A percentile compares a stretch with the other conserved stretches of the same genome.
Evolutionary conservation across 2,797 vertebrate species (phyloP).

Genomic region (Parauchenoglanis ngamensis): DNA sequence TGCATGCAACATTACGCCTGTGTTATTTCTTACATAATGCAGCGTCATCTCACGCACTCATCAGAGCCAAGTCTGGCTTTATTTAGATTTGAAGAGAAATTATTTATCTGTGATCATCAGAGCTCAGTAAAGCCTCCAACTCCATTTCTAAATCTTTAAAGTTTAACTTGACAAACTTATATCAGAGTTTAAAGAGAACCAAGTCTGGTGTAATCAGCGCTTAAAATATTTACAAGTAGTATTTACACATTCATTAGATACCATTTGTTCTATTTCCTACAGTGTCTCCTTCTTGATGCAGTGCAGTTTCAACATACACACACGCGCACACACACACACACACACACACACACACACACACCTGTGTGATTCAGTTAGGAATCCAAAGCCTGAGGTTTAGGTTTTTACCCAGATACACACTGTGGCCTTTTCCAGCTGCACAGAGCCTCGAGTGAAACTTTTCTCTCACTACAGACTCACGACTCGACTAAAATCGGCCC

Average conservation of each 20-base stretch:
- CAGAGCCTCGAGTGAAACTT: not conserved
- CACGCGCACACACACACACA: not conserved
- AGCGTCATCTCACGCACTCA: not conserved
- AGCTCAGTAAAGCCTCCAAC: not conserved
- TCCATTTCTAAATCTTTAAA: not conserved
- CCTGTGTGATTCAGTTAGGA: constrained; percentile 75
- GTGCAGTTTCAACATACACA: constrained; percentile 5
- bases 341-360: constrained; percentile 56
- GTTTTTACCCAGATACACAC: constrained; percentile 49
- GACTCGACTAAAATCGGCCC: not conserved
- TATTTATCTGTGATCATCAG: no score
- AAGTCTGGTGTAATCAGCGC: not conserved
- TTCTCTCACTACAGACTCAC: constrained; percentile 1
- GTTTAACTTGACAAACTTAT: not conserved
- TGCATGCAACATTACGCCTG: not conserved
- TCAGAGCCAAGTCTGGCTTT: not conserved
- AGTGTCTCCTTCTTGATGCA: not conserved
- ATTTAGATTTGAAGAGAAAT: not conserved
- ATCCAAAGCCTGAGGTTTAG: constrained; percentile 74
- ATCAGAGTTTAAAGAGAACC: not conserved
- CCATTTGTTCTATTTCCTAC: not conserved
- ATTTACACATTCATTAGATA: not conserved
- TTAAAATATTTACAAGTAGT: no score
- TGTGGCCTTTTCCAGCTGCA: constrained; percentile 65
- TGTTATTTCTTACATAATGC: not conserved